Evolutionary conservation across 2,113 vertebrate species (phyloP), one percentile per base, ranked within the genome.

Genomic region (Poeciliopsis retropinna): DNA sequence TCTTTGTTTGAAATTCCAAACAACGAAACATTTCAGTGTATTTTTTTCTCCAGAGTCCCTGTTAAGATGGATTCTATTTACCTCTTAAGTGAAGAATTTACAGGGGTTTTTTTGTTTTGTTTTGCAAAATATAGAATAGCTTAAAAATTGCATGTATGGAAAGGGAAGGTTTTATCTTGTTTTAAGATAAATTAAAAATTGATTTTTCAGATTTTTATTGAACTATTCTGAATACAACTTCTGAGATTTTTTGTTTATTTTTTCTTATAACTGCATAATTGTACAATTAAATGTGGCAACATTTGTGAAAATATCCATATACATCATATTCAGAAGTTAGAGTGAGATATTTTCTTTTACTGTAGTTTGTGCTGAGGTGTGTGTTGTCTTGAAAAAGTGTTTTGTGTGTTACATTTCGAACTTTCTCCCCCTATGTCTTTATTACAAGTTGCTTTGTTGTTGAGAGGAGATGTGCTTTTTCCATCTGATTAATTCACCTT

Each of bases 401-500:
- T 61, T 29, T 75, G 27, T 15, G 32, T 88, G 67, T 84, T 41
- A 81, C 85, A 68, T 87, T 87, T 69, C 61, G 86, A 79, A 80
- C 64, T 85, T 77, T 81, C 67, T 85, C 63, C 76, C 72, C 69
- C 62, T 63, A 19, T 65, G 79, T 64, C 5, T n/a, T 76, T 80
- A 57, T 85, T 78, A 83, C 34, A 41, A 15, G 39, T 72, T 66
- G 69, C 87, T 87, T 64, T 81, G 75, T 85, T 83, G 64, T 75
- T 74, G 82, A 85, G 81, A 86, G 76, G 41, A 47, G 41, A 72
- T 87, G 60, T 81, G 76, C 72, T 86, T 75, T 57, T 30, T 76
- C 82, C 80, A 75, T 88, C 79, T 75, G 31, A 89, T 91, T 93
- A 93, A 93, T 90, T 85, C 94, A 91, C 92, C 91, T 79, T 90